These are phyloP conservation scores for Lordiphosa mommai DNA, from an alignment of 1,140 invertebrate species.

Conservation along the genomic window DNA sequence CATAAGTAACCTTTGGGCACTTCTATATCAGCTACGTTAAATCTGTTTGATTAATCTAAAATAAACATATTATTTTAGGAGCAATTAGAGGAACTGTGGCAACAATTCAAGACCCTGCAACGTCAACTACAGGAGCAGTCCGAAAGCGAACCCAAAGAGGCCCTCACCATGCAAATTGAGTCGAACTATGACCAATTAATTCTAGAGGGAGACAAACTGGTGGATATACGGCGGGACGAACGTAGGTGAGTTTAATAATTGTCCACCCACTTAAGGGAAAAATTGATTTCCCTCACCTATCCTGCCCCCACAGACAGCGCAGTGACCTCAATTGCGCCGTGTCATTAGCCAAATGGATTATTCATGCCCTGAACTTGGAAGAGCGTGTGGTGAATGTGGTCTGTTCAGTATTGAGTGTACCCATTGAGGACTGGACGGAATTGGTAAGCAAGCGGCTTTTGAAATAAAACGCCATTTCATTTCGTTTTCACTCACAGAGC, in stretches of 20 bases:
- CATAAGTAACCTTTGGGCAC: too few relatives aligned
- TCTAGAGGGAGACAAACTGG: constrained; percentile 69
- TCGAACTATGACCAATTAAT: constrained; percentile 76
- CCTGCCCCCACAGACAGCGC: constrained; percentile 37
- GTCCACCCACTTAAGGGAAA: constrained; percentile 6
- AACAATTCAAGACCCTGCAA: constrained; percentile 71
- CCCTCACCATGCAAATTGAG: constrained; percentile 75
- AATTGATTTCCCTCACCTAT: not conserved
- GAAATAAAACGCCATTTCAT: not conserved
- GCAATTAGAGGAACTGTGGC: constrained; percentile 67
- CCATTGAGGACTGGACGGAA: constrained; percentile 73
- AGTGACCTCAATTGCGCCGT: constrained; percentile 73
- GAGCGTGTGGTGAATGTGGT: constrained; percentile 69
- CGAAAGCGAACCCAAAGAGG: constrained; percentile 71
- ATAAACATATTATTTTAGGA: constrained; percentile 39
- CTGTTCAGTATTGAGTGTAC: constrained; percentile 55
- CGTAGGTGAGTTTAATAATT: constrained; percentile 44
- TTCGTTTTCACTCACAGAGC: constrained; percentile 34
- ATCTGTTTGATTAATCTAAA: too few relatives aligned
- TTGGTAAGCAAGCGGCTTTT: constrained; percentile 38
- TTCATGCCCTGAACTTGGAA: constrained; percentile 65
- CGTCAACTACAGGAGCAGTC: constrained; percentile 67
- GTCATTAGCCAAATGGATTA: constrained; percentile 64
- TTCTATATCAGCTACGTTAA: too few relatives aligned
- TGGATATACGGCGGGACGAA: constrained; percentile 67